Percentiles rank a stretch among this genome's conserved stretches.
Evolutionary conservation across 2,888 invertebrate genomes (phyloP).

Genomic region (Dioctria linearis): DNA sequence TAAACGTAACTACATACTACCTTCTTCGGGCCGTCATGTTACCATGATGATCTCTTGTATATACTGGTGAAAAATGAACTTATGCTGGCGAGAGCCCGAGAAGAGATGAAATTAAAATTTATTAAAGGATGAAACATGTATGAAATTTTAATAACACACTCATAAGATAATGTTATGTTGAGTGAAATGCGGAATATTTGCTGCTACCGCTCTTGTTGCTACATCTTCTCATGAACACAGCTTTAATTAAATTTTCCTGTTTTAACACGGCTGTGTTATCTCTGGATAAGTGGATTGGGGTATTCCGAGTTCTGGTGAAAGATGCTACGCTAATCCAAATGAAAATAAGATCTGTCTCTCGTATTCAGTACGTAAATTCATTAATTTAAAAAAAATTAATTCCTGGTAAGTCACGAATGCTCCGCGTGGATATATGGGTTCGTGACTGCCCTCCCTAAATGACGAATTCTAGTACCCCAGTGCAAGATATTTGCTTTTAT

Average conservation of each 20-base stretch:
- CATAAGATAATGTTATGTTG: constrained; percentile 48
- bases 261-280: constrained; percentile 48
- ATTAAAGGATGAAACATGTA: constrained; percentile 60
- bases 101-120: constrained; percentile 59
- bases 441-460: constrained; percentile 40
- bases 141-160: constrained; percentile 59
- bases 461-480: constrained; percentile 10
- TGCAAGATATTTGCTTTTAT: constrained; percentile 39
- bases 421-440: constrained; percentile 41
- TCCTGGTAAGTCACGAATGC: constrained; percentile 40
- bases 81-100: constrained; percentile 43
- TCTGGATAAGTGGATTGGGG: constrained; percentile 40
- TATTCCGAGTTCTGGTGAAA: constrained; percentile 3
- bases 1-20: neutral
- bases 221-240: constrained; percentile 20
- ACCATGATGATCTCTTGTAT: constrained; percentile 51
- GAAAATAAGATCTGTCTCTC: constrained; percentile 41
- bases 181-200: constrained; percentile 55
- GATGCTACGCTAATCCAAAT: constrained; percentile 22
- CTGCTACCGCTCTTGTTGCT: constrained; percentile 18
- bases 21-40: constrained; percentile 21
- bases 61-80: constrained; percentile 49
- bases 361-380: constrained; percentile 49
- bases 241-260: constrained; percentile 59
- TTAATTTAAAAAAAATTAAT: constrained; percentile 52